Base-by-base conservation (phyloP, 2,888 invertebrate genomes). In the Drosophila demipolita region DNA sequence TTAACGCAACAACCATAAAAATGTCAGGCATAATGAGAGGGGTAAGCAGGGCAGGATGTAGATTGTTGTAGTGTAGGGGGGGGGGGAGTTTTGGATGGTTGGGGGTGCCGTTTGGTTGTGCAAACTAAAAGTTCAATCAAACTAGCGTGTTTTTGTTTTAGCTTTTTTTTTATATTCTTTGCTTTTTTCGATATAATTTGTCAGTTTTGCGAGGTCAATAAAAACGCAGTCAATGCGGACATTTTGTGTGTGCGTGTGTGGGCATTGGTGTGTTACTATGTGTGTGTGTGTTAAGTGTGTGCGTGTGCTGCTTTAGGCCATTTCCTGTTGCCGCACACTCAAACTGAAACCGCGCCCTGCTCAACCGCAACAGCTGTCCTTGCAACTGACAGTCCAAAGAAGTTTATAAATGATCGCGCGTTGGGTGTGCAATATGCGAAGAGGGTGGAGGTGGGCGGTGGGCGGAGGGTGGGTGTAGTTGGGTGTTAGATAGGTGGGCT, bases 401-500 rank as follows among this genome's bases (percentile, higher is more conserved):
- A 89, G 75, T 83, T 86, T 86, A 86, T 90, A 86, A 90, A 86
- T 90, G 85, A 86, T 86, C 87, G 72, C 45, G 53, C 50, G 42
- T 49, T 60, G 54, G 55, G 20, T 15, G 49, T 33, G 11, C 38
- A 17, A 50, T 26, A 50, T 52, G 8, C 11, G n/a, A 12, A 5
- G 29, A 3, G 58, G 12, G 7, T 11, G 58, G 12, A 15, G 12
- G 53, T 6, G 38, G 58, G 17, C 3, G 33, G 26, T 1, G n/a
- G n/a, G 17, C 17, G 32, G 26, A 9, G 15, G 7, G 11, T 32
- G 26, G 32, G 17, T 12, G 23, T 26, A 1, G 8, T 12, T 45
- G 48, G 49, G 58, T 49, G 29, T 8, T 7, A 29, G 50, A n/a
- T 26, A n/a, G 29, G 12, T 23, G 50, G 29, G 3, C 11, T 48